Conservation (phyloP, 2,888 invertebrate species). For the Dione vanillae region DNA sequence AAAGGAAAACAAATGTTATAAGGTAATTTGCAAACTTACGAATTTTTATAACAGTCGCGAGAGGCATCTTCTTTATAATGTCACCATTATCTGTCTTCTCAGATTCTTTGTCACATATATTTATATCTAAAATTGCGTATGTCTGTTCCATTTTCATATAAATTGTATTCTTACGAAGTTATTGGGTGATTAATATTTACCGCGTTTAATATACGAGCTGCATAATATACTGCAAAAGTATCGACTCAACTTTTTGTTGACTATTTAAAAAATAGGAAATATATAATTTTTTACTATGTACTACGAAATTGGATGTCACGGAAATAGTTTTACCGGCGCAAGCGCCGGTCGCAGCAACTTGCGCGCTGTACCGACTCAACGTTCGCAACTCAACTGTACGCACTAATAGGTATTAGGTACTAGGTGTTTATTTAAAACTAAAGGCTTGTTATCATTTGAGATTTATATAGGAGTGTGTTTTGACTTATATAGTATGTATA, state of each 20-base stretch:
- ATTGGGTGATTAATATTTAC: constrained; percentile 18
- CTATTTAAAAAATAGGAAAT: constrained; percentile 15
- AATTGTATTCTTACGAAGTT: constrained; percentile 18
- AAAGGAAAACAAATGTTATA: not conserved
- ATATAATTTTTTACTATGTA: constrained; percentile 19
- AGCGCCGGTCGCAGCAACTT: constrained; percentile 34
- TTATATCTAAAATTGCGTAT: constrained; percentile 72
- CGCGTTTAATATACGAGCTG: constrained; percentile 5
- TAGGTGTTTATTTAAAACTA: constrained; percentile 56
- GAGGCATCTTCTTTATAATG: constrained; percentile 57
- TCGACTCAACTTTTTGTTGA: constrained; percentile 8
- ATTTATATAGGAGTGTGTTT: constrained; percentile 42
- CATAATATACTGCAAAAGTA: constrained; percentile 21
- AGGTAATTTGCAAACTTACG: constrained; percentile 62
- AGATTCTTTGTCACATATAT: constrained; percentile 64
- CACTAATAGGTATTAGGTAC: constrained; percentile 14
- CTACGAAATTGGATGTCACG: constrained; percentile 41
- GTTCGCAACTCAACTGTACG: constrained; percentile 48
- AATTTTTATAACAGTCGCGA: constrained; percentile 69
- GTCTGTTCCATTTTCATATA: constrained; percentile 52
- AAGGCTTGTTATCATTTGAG: constrained; percentile 54
- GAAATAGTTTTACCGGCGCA: constrained; percentile 37
- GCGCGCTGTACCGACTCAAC: constrained; percentile 36
- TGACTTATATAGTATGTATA: too few species aligned
- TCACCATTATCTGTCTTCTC: constrained; percentile 55